phyloP scores from a whole-genome alignment of 64 coral and sea anemone species.

The Pocillopora verrucosa region DNA sequence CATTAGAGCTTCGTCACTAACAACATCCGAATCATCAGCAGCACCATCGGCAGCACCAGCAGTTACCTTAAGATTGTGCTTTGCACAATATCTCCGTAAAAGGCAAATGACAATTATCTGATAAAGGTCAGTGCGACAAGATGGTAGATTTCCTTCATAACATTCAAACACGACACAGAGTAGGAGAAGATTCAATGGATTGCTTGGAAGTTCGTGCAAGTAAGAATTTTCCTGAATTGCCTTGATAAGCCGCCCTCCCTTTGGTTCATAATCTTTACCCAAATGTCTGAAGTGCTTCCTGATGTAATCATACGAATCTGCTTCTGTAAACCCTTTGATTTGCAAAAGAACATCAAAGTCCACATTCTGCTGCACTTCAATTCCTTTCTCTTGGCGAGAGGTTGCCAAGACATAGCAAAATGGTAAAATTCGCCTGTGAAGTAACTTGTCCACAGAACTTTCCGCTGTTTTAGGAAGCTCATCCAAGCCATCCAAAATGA shows the following conservation, averaged over 20 bases:
- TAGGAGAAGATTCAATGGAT: constrained; percentile 35
- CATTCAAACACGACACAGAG: constrained; percentile 62
- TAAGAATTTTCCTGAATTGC: background rate
- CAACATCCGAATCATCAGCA: no score
- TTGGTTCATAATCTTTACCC: background rate
- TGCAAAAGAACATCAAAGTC: constrained; percentile 6
- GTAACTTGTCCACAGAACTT: background rate
- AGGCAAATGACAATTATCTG: constrained; percentile 25
- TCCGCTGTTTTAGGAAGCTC: background rate
- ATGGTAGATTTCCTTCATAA: constrained; percentile 16
- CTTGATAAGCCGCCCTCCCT: constrained; percentile 8
- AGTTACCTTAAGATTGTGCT: background rate
- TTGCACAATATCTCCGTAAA: constrained; percentile 14
- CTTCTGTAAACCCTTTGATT: constrained; percentile 19
- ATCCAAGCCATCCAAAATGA: constrained; percentile 32
- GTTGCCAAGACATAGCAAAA: constrained; percentile 10
- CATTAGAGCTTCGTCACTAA: background rate
- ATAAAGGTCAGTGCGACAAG: constrained; percentile 46
- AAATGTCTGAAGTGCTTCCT: constrained; percentile 6
- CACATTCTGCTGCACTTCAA: background rate
- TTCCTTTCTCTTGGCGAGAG: constrained; percentile 28
- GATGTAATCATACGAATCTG: background rate
- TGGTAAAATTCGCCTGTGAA: background rate
- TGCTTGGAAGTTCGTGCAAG: constrained; percentile 7
- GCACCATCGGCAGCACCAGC: no score